Conservation (phyloP, 2,888 invertebrate species). For the Oasisia sp. region DNA sequence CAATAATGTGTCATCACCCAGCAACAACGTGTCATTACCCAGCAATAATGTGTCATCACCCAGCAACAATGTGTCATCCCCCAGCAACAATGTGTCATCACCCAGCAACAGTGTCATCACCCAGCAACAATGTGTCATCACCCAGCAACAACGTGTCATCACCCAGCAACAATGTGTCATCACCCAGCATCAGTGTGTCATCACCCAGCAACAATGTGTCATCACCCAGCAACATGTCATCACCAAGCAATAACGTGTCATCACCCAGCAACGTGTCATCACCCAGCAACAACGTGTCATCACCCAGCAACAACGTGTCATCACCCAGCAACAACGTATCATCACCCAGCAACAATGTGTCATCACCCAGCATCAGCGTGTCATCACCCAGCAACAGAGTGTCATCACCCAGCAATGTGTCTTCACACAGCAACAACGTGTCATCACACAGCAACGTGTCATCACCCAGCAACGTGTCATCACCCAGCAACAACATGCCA, state of each 20-base stretch:
- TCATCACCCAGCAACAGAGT: constrained; percentile 28
- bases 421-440: constrained; percentile 26
- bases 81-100: constrained; percentile 6
- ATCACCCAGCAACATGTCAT: too few relatives aligned
- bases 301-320: constrained; percentile 23
- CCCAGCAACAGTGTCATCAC: too few relatives aligned
- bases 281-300: constrained; percentile 29
- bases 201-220: constrained; percentile 25
- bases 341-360: constrained; percentile 29
- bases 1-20: constrained; percentile 30
- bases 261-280: too few relatives aligned
- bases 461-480: constrained; percentile 32
- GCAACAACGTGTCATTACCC: neutral
- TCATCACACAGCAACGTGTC: too few relatives aligned
- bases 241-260: constrained; percentile 23
- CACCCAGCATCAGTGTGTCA: too few relatives aligned
- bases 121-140: constrained; percentile 26
- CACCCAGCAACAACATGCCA: constrained; percentile 27
- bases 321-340: too few relatives aligned
- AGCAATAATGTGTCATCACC: too few relatives aligned
- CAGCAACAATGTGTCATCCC: constrained; percentile 29
- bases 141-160: constrained; percentile 28
- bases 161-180: constrained; percentile 24
- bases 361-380: too few relatives aligned
- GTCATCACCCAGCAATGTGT: too few relatives aligned